Evolutionary conservation across 2,113 vertebrate species (phyloP).

Genomic region (Garra rufa): DNA sequence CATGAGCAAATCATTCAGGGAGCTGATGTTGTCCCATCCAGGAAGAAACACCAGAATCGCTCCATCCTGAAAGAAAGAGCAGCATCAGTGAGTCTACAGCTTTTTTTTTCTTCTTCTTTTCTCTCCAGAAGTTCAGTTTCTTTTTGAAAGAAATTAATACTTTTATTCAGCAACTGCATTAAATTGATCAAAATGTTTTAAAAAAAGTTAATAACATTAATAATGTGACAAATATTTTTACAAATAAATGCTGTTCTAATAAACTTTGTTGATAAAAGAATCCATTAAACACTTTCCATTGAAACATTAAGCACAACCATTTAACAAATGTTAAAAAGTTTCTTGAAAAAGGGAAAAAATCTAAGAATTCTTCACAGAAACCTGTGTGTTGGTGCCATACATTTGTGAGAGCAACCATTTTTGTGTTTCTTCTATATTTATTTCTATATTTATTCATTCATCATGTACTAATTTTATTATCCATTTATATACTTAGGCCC

Average conservation of each 20-base stretch:
- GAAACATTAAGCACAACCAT: background rate
- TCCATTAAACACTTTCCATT: no score
- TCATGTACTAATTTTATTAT: no score
- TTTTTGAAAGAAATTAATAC: background rate
- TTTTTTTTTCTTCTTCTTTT: no score
- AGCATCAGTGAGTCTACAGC: no score
- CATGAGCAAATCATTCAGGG: constrained; percentile 88
- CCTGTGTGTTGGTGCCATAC: no score
- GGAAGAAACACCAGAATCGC: constrained; percentile 96
- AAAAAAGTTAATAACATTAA: background rate
- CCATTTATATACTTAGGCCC: no score
- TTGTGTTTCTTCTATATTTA: no score
- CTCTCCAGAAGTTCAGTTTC: no score
- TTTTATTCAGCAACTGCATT: background rate
- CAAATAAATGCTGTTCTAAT: background rate
- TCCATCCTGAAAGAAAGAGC: constrained; percentile 82
- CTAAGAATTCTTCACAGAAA: no score
- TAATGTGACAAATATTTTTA: background rate
- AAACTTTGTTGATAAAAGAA: no score
- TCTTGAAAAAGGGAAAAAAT: background rate
- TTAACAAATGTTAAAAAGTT: constrained; percentile 4
- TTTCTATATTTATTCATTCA: no score
- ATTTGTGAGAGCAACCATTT: no score
- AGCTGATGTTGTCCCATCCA: constrained; percentile 98
- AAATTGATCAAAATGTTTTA: background rate